Evolutionary conservation across 2,888 invertebrate genomes (phyloP), one percentile per base, ranked within the genome.

Genomic region (Microctonus aethiopoides): DNA sequence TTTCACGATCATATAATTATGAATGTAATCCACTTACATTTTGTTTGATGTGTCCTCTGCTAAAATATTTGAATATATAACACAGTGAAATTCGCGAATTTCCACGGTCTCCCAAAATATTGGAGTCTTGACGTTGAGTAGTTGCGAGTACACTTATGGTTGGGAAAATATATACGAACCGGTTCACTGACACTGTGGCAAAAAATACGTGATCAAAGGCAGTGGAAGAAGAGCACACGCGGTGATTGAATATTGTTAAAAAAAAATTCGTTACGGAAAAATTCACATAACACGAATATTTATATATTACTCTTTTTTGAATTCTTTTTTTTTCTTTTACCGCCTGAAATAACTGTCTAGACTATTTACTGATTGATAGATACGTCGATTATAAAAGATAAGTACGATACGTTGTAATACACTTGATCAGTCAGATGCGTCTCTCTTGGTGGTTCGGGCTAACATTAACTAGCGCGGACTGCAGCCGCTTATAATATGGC

Each of bases 401-500:
- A 22, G 60, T 61, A 61, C 65, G n/a, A n/a, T n/a, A 56, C 66
- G 66, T 24, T 41, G 41, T 59, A 46, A 65, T 32, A 26, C 32
- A 32, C 56, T 39, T 36, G 75, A 77, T 70, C 46, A 77, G 77
- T 78, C 79, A 83, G 83, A 84, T 81, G 82, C 84, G 83, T 80
- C 80, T 82, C 83, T 81, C 79, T 81, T 80, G 81, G 80, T 81
- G 82, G 85, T 81, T 84, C 83, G 79, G 78, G 81, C 82, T 81
- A 83, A 83, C 83, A 83, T 84, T 84, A 84, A 84, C 84, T 84
- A 84, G 81, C 83, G 81, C 83, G 83, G 79, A 80, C 80, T 81
- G 83, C 83, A 83, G 81, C 78, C 81, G 83, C 83, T 84, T 83
- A 82, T 84, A 85, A 85, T 85, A 85, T 84, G 85, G 84, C 84